Base-by-base conservation (phyloP, 2,888 invertebrate species). In the Callimorpha dominula region DNA sequence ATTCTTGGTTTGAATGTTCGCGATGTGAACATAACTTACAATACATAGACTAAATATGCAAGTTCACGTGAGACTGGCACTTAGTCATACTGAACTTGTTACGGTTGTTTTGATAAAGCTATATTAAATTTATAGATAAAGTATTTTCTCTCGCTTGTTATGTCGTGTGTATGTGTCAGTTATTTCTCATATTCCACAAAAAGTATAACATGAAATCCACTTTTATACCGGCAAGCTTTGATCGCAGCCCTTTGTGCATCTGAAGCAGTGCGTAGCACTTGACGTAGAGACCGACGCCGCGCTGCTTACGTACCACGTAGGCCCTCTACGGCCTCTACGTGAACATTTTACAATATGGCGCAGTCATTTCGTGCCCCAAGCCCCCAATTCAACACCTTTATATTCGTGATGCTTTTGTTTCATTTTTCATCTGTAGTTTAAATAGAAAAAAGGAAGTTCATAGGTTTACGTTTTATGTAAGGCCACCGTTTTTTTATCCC, bases 191-290 rank as follows among this genome's bases (percentile, higher is more conserved):
- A 12, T 60, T 31, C 2, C 31, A 67, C n/a, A 68, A 68, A 57
- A 54, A 68, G 54, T 20, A 54, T 54, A 57, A 20, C 67, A 20
- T 50, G 54, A 43, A 57, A 68, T 54, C 42, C 54, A 54, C 67
- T 68, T 54, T 43, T 20, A 43, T 15, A 12, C 54, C 54, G 54
- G 20, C 49, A 49, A 49, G 57, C 75, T 73, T 79, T 73, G 74
- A 70, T 77, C 71, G 60, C 40, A 43, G 50, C 60, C 68, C 68
- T 72, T 75, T 74, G 65, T 31, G 46, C 60, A 42, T 46, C n/a
- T 60, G 54, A 62, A 72, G 70, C 69, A 69, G 42, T 50, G 70
- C 73, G 72, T 80, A 80, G 73, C 72, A 73, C 63, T 50, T 69
- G 72, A 11, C 64, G 74, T 68, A 68, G 75, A 67, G 54, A 17